Conservation (phyloP, 1,140 invertebrate genomes). For the Heliconius melpomene region DNA sequence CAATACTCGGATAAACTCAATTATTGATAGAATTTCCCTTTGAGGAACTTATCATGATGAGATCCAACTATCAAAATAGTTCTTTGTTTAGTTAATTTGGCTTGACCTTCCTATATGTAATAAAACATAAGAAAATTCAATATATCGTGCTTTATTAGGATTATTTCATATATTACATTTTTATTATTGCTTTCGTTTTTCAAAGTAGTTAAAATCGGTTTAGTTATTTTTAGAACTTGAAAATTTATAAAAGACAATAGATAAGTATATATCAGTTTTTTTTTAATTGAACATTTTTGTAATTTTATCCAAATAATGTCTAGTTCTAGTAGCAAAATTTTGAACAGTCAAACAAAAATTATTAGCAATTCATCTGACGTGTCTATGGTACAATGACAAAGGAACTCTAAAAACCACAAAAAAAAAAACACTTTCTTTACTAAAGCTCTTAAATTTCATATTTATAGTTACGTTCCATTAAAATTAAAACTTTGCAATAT, state of each 20-base stretch:
- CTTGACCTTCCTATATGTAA: no score
- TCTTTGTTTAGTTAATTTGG: not conserved
- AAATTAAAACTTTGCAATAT: not conserved
- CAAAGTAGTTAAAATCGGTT: no score
- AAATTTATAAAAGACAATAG: no score
- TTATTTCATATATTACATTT: no score
- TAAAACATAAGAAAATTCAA: no score
- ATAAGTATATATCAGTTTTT: no score
- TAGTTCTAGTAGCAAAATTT: not conserved
- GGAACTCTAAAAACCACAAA: not conserved
- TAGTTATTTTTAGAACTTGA: no score
- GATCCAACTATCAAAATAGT: not conserved
- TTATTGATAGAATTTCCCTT: slow-evolving; percentile 12
- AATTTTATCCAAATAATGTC: not conserved
- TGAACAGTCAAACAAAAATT: not conserved
- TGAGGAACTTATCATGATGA: not conserved
- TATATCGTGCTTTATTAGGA: no score
- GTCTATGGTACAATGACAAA: slow-evolving; percentile 7
- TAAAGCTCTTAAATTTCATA: not conserved
- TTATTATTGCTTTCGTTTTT: no score
- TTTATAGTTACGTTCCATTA: not conserved
- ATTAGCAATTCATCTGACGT: not conserved
- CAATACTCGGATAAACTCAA: slow-evolving; percentile 21
- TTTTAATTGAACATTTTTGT: no score
- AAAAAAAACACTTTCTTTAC: not conserved